Conservation (phyloP, 2,113 vertebrate genomes). For the Lophochroa leadbeateri region DNA sequence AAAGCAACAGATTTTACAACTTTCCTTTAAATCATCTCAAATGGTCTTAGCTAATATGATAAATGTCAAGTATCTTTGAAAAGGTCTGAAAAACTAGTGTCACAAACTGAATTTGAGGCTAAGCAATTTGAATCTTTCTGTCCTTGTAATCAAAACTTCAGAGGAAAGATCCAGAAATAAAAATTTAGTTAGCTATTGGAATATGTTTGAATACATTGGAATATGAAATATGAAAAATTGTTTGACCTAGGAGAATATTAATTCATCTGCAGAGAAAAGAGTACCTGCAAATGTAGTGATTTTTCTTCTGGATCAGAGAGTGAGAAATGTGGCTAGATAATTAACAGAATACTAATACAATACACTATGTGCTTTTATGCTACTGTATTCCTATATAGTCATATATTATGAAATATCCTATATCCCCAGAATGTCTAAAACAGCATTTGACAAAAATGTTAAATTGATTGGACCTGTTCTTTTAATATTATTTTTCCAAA, state of each 20-base stretch:
- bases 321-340: background rate
- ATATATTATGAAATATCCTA: accelerated
- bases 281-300: background rate
- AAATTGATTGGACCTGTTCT: background rate
- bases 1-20: background rate
- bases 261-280: background rate
- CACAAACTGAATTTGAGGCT: background rate
- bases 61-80: background rate
- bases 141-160: background rate
- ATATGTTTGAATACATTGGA: background rate
- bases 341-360: background rate
- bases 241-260: background rate
- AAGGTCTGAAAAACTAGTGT: background rate
- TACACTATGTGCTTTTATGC: background rate
- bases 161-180: background rate
- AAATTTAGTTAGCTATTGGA: background rate
- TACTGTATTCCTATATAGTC: background rate
- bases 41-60: background rate
- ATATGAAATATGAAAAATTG: background rate
- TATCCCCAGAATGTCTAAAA: background rate
- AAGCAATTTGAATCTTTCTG: background rate
- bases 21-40: background rate
- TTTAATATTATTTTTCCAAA: background rate
- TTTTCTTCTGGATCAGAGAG: background rate
- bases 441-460: background rate